Base-by-base conservation (phyloP, 2,113 vertebrate genomes). In the Montifringilla adamsi region DNA sequence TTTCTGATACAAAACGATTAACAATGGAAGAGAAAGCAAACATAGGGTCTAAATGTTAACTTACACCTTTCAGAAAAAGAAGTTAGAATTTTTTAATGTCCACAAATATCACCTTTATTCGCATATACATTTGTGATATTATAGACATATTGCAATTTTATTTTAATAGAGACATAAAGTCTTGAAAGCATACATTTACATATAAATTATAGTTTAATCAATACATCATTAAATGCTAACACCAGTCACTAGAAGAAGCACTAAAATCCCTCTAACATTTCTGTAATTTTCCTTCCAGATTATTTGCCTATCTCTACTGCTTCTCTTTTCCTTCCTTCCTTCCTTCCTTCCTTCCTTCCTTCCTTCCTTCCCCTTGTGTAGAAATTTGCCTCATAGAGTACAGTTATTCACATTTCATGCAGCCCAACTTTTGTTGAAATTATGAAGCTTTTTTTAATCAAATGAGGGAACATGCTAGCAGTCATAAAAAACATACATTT, bases 161-260 rank as follows among this genome's bases (percentile, higher is more conserved):
- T 46, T 70, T 84, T 84, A 84, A 84, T 84, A 18, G 33, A 64
- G 55, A 81, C 35, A 62, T 27, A 85, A 90, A 74, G 13, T 41
- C 68, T 74, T 92, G 79, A 94, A 96, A 86, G 17, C 7, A 27
- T 58, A 26, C 7, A 88, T 90, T 90, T 83, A 53, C 78, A 74
- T 78, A 63, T 91, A 77, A 91, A 13, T 89, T 35, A 72, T 33
- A 70, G 20, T 91, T 64, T 59, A 90, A 33, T 72, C 27, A 43
- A 28, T 82, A 27, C 47, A 64, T n/a, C 27, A 60, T 35, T 58
- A 82, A 89, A 72, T 79, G 30, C 24, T 81, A 78, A 68, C 14
- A 64, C 5, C n/a, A 74, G 19, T 62, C 35, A 55, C 14, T 74
- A 74, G 37, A 63, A 87, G 13, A 60, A 59, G 6, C 9, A 62